Percentiles rank a stretch among this genome's conserved stretches.
phyloP scores from a whole-genome alignment of 2,888 invertebrate genomes.

The Rotaria socialis region DNA sequence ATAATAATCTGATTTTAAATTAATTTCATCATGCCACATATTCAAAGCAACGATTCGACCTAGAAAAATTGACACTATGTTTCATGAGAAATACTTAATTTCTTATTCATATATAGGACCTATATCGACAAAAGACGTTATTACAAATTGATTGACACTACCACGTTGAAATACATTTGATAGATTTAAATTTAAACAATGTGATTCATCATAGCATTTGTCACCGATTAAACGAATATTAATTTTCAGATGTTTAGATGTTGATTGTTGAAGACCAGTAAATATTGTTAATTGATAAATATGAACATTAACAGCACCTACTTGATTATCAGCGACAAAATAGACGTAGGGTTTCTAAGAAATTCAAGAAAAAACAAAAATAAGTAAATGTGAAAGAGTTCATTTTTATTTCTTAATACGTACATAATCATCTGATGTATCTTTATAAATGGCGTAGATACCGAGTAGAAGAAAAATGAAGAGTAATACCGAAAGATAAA shows the following conservation, averaged over 20 bases:
- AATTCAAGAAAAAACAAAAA: neutral
- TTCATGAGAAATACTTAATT: neutral
- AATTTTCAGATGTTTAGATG: neutral
- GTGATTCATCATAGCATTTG: neutral
- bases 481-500: constrained; percentile 1
- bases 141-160: constrained; percentile 17
- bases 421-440: neutral
- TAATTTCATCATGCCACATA: constrained; percentile 7
- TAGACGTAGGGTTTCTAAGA: neutral
- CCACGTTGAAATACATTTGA: constrained; percentile 20
- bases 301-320: neutral
- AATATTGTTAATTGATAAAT: constrained; percentile 32
- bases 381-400: no score
- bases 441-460: neutral
- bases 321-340: constrained; percentile 11
- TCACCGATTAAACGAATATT: constrained; percentile 12
- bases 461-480: neutral
- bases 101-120: neutral
- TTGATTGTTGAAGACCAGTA: constrained; percentile 17
- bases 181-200: neutral
- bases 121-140: neutral
- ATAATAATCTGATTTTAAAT: neutral
- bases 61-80: neutral
- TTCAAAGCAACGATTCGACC: neutral
- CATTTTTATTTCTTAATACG: neutral